A percentile compares a stretch with the other conserved stretches of the same genome.
phyloP scores from a whole-genome alignment of 2,888 invertebrate species.

The Craniophora ligustri region DNA sequence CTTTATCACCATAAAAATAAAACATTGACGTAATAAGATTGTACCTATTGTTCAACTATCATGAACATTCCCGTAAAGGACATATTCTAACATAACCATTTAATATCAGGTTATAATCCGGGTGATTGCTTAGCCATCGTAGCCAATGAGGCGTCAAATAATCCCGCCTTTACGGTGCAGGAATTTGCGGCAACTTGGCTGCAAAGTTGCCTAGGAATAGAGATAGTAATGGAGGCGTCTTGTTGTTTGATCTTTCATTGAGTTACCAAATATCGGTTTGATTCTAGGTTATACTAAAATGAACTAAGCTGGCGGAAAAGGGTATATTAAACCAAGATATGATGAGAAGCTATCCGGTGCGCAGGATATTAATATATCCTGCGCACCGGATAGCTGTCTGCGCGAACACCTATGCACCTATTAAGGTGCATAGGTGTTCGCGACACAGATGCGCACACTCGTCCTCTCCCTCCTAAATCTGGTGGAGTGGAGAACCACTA shows the following conservation, averaged over 20 bases:
- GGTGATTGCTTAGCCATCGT: conserved; percentile 53
- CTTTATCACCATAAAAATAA: too few species aligned
- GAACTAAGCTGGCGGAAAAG: too few species aligned
- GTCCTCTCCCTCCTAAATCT: too few species aligned
- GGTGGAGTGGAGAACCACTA: neutral
- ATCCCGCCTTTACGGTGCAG: conserved; percentile 61
- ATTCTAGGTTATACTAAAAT: too few species aligned
- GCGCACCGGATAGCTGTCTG: too few species aligned
- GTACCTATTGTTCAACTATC: neutral
- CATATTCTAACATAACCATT: conserved; percentile 34
- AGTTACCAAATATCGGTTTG: too few species aligned
- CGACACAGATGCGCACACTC: too few species aligned
- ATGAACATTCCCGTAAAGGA: conserved; percentile 24
- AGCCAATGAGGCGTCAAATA: conserved; percentile 63
- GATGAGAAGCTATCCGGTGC: neutral
- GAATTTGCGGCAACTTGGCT: conserved; percentile 47
- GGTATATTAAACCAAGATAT: too few species aligned
- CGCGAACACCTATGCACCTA: too few species aligned
- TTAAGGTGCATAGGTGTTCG: conserved; percentile 5
- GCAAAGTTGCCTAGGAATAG: conserved; percentile 39
- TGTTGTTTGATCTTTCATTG: neutral
- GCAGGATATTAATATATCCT: too few species aligned
- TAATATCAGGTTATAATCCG: conserved; percentile 48
- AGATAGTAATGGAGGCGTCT: conserved; percentile 6
- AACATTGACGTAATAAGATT: too few species aligned